These are phyloP conservation scores for Agrypnia vestita DNA, from an alignment of 1,140 invertebrate genomes.

Conservation along the genomic window DNA sequence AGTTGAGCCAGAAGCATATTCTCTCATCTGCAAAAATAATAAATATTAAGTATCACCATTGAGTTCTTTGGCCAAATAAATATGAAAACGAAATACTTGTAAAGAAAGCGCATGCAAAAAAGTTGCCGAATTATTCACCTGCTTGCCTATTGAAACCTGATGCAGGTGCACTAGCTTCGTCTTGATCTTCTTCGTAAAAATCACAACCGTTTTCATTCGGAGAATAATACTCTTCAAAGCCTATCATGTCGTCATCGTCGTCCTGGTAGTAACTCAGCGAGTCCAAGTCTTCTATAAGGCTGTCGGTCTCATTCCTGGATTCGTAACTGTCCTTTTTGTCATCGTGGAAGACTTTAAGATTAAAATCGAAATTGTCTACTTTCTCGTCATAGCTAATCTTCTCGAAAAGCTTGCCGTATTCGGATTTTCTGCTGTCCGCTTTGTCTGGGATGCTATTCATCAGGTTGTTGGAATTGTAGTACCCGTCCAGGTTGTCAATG, in stretches of 20 bases:
- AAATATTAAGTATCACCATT: no score
- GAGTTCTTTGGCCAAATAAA: no score
- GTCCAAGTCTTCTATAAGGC: conserved; percentile 55
- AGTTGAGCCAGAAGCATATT: conserved; percentile 89
- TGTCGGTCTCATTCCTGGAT: conserved; percentile 25
- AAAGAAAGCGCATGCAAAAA: no score
- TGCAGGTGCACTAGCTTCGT: neutral
- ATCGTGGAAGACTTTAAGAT: conserved; percentile 26
- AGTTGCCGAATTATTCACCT: neutral
- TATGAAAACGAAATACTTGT: no score
- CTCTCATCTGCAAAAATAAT: conserved; percentile 67
- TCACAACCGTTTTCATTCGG: conserved; percentile 36
- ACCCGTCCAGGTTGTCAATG: conserved; percentile 68
- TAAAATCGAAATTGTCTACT: conserved; percentile 36
- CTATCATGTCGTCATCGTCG: conserved; percentile 58
- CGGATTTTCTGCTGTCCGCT: conserved; percentile 33
- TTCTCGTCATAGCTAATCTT: conserved; percentile 42
- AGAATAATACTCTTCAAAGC: conserved; percentile 56
- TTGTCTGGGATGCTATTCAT: neutral
- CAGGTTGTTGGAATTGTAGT: conserved; percentile 69
- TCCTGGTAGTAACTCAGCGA: conserved; percentile 55
- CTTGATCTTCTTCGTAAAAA: conserved; percentile 2
- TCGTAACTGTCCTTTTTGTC: conserved; percentile 7
- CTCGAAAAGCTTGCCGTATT: conserved; percentile 51
- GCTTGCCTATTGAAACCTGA: neutral